Evolutionary conservation across 37 sponge, comb jelly and placozoan species (phyloP).

Genomic region (Halichondria panicea): DNA sequence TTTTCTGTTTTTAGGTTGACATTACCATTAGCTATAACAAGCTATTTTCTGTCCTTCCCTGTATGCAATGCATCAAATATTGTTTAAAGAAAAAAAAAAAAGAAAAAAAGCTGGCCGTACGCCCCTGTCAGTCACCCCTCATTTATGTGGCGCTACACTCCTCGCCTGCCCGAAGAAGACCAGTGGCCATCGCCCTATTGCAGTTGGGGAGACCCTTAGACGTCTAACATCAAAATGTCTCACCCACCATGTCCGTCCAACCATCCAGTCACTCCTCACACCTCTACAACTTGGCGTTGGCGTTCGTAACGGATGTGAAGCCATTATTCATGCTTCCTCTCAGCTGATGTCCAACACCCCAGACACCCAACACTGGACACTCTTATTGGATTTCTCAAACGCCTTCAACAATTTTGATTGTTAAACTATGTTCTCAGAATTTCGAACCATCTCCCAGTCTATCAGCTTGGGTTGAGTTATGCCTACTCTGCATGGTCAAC

Average conservation of each 20-base stretch:
- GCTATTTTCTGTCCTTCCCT: too few relatives aligned
- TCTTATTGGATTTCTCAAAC: too few relatives aligned
- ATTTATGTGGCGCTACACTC: slow-evolving; percentile 7
- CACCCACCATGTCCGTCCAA: not conserved
- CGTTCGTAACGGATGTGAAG: slow-evolving; percentile 5
- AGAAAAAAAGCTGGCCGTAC: not conserved
- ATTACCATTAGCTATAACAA: too few relatives aligned
- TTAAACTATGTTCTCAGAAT: too few relatives aligned
- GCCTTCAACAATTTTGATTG: too few relatives aligned
- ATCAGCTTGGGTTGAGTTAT: too few relatives aligned
- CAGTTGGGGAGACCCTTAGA: slow-evolving; percentile 10
- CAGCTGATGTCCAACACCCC: not conserved
- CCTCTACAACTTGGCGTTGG: slow-evolving; percentile 17
- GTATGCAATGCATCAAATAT: too few relatives aligned
- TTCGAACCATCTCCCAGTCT: too few relatives aligned
- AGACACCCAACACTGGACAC: too few relatives aligned
- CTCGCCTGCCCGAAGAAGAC: not conserved
- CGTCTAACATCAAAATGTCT: slow-evolving; percentile 17
- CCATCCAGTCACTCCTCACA: not conserved
- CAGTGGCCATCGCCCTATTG: slow-evolving; percentile 28
- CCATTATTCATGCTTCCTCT: slow-evolving; percentile 1
- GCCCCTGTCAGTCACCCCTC: not conserved
- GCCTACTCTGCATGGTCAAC: too few relatives aligned
- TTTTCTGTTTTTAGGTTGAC: too few relatives aligned
- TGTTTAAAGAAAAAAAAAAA: too few relatives aligned